Base-by-base conservation (phyloP, 2,888 invertebrate species). In the Mamestra brassicae region DNA sequence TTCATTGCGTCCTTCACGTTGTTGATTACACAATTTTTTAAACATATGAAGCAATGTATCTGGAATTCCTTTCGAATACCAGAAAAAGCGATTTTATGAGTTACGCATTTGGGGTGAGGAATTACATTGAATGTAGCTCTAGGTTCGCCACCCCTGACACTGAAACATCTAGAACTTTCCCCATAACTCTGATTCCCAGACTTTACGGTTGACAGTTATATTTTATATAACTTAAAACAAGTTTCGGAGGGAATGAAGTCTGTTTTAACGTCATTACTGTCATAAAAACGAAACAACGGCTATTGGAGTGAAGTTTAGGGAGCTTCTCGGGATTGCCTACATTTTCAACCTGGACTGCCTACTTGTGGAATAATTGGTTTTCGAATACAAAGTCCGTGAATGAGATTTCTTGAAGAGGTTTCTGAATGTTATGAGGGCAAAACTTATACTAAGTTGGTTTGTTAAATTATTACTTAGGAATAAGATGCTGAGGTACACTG, bases 171-270 rank as follows among this genome's bases (percentile, higher is more conserved):
- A 78, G 58, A 75, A 85, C 71, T 81, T 85, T 74, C 58, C 38
- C 36, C 65, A 74, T 82, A 61, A 74, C 69, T 66, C 36, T 64
- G 54, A 78, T 76, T 78, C 70, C 13, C 13, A 42, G 63, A 75
- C 58, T 83, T 83, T 73, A 79, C 63, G 67, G 36, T 57, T 61
- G 68, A 63, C 63, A 54, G 80, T 76, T 83, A 67, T 54, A 71
- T 78, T 81, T 77, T 84, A 84, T 84, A 57, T 58, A 74, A 84
- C 60, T 84, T 84, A 26, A 76, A 83, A 81, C 84, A 79, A 84
- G 67, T 73, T 81, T 65, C 54, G 50, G 69, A 57, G 63, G 74
- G 36, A 81, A 71, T 13, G 54, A 45, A 60, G 54, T 70, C 62
- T 47, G 78, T 78, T 75, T 81, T 81, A 74, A 81, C 78, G 52